These are phyloP conservation scores for Lasioglossum figueresi DNA, from an alignment of 2,888 invertebrate species.

Conservation along the genomic window DNA sequence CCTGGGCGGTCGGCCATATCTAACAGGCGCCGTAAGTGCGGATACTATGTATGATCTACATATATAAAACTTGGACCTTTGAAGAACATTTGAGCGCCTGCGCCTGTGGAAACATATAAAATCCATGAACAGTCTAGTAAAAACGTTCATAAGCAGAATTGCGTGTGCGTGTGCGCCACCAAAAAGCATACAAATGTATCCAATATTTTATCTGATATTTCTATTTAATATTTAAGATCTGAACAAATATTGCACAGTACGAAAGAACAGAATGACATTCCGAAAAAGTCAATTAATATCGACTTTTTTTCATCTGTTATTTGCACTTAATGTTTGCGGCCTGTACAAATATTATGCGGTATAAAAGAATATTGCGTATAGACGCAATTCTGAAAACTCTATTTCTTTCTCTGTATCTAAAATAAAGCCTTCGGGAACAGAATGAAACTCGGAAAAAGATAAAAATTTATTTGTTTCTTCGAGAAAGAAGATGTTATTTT, in stretches of 20 bases:
- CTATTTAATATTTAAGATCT: background rate
- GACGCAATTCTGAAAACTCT: too few species aligned
- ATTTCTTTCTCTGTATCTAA: too few species aligned
- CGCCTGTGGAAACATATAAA: background rate
- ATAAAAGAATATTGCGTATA: too few species aligned
- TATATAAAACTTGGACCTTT: background rate
- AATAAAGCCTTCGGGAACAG: background rate
- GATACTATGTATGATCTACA: background rate
- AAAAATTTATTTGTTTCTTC: background rate
- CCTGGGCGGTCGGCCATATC: background rate
- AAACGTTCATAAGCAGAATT: background rate
- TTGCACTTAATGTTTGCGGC: background rate
- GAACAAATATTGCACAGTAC: background rate
- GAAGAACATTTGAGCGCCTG: background rate
- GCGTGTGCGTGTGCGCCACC: too few species aligned
- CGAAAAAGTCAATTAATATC: background rate
- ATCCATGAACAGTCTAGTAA: background rate
- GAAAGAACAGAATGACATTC: background rate
- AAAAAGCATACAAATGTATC: background rate
- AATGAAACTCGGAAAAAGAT: background rate
- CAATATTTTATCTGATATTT: too few species aligned
- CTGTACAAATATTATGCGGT: background rate
- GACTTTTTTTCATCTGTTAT: background rate
- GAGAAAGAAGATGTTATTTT: background rate
- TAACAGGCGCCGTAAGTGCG: background rate